Evolutionary conservation across 2,797 vertebrate species (phyloP).

Genomic region (Microchirus variegatus): DNA sequence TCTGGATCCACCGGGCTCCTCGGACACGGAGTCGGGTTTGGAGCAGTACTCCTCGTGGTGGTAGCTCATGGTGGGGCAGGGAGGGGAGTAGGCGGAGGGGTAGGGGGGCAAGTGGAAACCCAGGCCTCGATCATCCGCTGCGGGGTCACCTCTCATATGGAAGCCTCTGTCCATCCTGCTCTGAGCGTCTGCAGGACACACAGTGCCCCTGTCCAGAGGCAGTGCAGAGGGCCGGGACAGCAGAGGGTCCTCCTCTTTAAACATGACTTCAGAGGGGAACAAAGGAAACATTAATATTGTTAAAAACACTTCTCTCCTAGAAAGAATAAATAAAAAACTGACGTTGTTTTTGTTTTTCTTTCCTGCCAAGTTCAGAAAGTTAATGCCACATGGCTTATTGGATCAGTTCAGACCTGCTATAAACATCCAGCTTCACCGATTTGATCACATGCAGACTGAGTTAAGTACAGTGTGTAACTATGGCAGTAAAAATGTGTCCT

Average conservation of each 20-base stretch:
- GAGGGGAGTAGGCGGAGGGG: constrained; percentile 73
- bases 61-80: constrained; percentile 67
- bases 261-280: constrained; percentile 81
- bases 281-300: background rate
- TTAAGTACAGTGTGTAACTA: too few relatives aligned
- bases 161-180: constrained; percentile 58
- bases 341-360: background rate
- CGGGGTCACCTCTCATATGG: constrained; percentile 55
- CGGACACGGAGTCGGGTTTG: constrained; percentile 59
- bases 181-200: constrained; percentile 61
- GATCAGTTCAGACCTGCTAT: too few relatives aligned
- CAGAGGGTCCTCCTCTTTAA: constrained; percentile 88
- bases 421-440: too few relatives aligned
- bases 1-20: constrained; percentile 67
- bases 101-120: constrained; percentile 78
- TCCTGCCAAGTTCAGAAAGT: background rate
- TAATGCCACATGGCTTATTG: background rate
- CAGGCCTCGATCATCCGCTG: constrained; percentile 75
- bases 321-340: background rate
- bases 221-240: constrained; percentile 76
- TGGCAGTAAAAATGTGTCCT: too few relatives aligned
- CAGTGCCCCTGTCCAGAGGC: constrained; percentile 67
- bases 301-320: background rate
- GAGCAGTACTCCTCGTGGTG: constrained; percentile 80
- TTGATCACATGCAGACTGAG: too few relatives aligned